Evolutionary conservation across 2,888 invertebrate genomes (phyloP), one percentile per base, ranked within the genome.

Genomic region (Agrochola lota): DNA sequence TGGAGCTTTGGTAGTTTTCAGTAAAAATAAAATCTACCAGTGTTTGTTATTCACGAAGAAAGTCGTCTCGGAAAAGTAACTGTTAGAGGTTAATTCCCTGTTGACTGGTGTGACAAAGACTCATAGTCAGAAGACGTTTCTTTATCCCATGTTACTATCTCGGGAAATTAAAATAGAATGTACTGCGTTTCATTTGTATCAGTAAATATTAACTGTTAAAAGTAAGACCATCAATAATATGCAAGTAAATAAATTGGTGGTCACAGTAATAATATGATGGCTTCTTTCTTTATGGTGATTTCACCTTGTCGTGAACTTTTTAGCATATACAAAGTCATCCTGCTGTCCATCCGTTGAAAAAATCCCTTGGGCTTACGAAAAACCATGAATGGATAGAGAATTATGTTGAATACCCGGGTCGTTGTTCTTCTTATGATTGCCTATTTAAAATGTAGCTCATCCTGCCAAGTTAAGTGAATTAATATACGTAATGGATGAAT

Each of bases 41-140:
- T 23, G 59, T 81, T 74, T 81, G 75, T 82, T 75, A 55, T 75
- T 62, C 60, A 60, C 43, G n/a, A 67, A 82, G 35, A 75, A 59
- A 40, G 40, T 82, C 40, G 55, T 46, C 26, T 82, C 20, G 15
- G 46, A 74, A 67, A 60, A 46, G 66, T 66, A 74, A 60, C 74
- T 55, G 52, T 81, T 62, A 80, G n/a, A 62, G 76, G 82, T 74
- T 67, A 74, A 66, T 78, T 67, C 26, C 82, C 59, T 23, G 49
- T 20, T 35, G 26, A 26, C 26, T 26, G 26, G 26, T 59, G 26
- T 40, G 49, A 49, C 46, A 49, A 57, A 78, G 35, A 60, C 49
- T 76, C 62, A 11, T 20, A 78, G 59, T 52, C 20, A 60, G 35
- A 78, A 78, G 23, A 40, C 23, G 17, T 77, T 77, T 66, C 12